phyloP scores from a whole-genome alignment of 2,113 vertebrate genomes.

The Gambusia holbrooki region DNA sequence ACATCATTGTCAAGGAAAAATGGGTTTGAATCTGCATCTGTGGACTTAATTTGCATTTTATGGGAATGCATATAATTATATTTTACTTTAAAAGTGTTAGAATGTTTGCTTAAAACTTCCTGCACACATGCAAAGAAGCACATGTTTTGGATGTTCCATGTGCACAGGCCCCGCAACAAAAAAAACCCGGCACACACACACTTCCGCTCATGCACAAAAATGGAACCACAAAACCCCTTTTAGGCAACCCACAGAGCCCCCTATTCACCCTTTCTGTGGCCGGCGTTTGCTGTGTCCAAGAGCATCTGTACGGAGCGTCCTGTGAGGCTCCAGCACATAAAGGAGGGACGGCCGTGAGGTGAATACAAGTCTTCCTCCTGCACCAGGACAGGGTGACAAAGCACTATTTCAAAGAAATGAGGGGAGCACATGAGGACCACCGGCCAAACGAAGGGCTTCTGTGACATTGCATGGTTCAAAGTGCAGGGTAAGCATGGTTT shows the following conservation, averaged over 20 bases:
- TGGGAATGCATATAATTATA: background rate
- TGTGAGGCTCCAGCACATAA: constrained; percentile 57
- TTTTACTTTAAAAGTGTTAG: background rate
- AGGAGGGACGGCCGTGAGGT: constrained; percentile 66
- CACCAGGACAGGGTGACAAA: constrained; percentile 59
- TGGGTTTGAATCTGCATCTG: background rate
- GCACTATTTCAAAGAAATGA: constrained; percentile 50
- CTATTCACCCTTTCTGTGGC: constrained; percentile 61
- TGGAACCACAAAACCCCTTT: constrained; percentile 42
- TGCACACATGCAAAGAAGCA: constrained; percentile 13
- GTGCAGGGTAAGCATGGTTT: background rate
- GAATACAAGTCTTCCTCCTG: constrained; percentile 61
- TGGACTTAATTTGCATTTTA: background rate
- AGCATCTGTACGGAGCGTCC: constrained; percentile 69
- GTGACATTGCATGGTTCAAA: constrained; percentile 5
- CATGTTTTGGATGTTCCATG: constrained; percentile 34
- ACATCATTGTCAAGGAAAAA: background rate
- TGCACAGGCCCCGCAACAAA: constrained; percentile 19
- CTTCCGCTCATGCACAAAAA: constrained; percentile 28
- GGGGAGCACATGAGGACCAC: constrained; percentile 19
- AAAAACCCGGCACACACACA: constrained; percentile 41
- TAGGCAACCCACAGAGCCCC: constrained; percentile 58
- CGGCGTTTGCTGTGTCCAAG: constrained; percentile 61
- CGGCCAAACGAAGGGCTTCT: constrained; percentile 22
- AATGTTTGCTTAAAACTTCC: background rate